Percentiles rank a stretch among this genome's conserved stretches.
Evolutionary conservation across 2,888 invertebrate species (phyloP).

Genomic region (Drosophila acutilabella): DNA sequence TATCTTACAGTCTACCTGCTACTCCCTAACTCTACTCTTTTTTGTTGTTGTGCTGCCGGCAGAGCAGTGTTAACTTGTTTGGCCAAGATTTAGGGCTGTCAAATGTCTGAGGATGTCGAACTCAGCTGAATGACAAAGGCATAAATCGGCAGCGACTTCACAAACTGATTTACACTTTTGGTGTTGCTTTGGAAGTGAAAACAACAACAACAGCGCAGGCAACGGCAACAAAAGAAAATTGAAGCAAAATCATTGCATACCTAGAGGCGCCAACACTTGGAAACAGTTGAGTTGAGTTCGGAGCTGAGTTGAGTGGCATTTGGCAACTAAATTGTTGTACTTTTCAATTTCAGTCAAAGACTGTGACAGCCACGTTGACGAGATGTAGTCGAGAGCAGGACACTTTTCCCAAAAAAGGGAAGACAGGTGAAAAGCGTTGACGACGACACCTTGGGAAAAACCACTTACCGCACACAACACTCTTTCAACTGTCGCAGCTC

Average conservation of each 20-base stretch:
- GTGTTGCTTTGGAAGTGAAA: conserved; percentile 46
- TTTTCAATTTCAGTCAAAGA: conserved; percentile 68
- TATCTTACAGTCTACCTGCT: conserved; percentile 23
- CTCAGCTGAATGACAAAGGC: conserved; percentile 57
- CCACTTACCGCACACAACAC: conserved; percentile 66
- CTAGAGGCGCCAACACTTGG: conserved; percentile 33
- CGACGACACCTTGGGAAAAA: conserved; percentile 61
- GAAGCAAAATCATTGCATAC: conserved; percentile 37
- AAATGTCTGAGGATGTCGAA: conserved; percentile 46
- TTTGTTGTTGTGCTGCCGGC: conserved; percentile 6
- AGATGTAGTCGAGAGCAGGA: not conserved
- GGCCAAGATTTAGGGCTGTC: conserved; percentile 70
- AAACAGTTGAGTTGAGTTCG: conserved; percentile 15
- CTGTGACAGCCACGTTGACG: conserved; percentile 35
- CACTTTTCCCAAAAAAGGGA: not conserved
- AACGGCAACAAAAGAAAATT: not conserved
- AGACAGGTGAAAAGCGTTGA: not conserved
- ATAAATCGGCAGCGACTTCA: conserved; percentile 67
- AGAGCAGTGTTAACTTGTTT: conserved; percentile 72
- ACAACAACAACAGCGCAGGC: not conserved
- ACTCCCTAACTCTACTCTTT: not conserved
- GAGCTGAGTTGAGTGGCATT: conserved; percentile 26
- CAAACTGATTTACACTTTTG: conserved; percentile 66
- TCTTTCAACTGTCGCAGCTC: conserved; percentile 53
- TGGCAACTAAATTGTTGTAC: conserved; percentile 61